Evolutionary conservation across 2,113 vertebrate species (phyloP), one percentile per base, ranked within the genome.

Genomic region (Corythaeola cristata): DNA sequence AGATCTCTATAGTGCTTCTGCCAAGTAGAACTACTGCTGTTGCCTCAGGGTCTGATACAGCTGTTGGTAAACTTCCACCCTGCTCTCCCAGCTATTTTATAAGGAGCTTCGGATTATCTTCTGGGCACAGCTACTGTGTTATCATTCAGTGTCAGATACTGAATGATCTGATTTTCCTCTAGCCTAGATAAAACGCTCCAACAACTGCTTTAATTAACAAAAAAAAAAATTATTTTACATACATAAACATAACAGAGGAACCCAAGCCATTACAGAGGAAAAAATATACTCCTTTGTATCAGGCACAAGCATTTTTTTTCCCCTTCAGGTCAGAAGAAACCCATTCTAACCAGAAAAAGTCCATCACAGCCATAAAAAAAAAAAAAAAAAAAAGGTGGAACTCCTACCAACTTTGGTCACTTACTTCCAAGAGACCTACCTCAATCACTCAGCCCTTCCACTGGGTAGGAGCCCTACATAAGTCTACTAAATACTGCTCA

Each of bases 11-110:
- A 77, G 64, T 44, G 56, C 67, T 66, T 80, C 72, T 89, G 91
- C 83, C 86, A 89, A 81, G 59, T 28, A 84, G 93, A 95, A 90
- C 71, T 92, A 90, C n/a, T 88, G 83, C 79, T 80, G 12, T 69
- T 79, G 76, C 88, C 62, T 92, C 59, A 55, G 75, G 76, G 41
- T 62, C 72, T 62, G 72, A 90, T 80, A 45, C 15, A 96, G 76
- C 32, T 93, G 79, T 72, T 85, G 58, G 63, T 92, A 90, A 92
- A 90, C 72, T 80, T 88, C 80, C 72, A 93, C 55, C 30, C 47
- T 62, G 32, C 59, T 69, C 22, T 84, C 39, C 39, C 71, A 91
- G 39, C 21, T 35, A 52, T 63, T 90, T 85, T 72, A 59, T 45
- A 49, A 69, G 33, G 53, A 93, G 12, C 50, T 90, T 90, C 62